These are phyloP conservation scores for Lacerta bilineata DNA, from an alignment of 2,797 vertebrate species.

Conservation along the genomic window DNA sequence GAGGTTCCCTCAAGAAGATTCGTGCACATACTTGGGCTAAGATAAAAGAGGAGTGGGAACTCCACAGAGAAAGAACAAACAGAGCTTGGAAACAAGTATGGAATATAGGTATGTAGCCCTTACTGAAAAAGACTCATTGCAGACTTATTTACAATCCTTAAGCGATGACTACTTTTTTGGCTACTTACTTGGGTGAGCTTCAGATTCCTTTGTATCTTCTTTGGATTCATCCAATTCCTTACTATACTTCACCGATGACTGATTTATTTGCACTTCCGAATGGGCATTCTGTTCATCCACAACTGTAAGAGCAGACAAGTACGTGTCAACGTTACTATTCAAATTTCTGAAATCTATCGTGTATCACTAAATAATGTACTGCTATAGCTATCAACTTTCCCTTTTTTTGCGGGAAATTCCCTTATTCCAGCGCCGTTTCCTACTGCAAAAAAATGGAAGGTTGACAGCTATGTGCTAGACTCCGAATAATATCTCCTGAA, in stretches of 20 bases:
- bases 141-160: not conserved
- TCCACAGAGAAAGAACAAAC: no score
- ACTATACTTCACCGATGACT: constrained; percentile 85
- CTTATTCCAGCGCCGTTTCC: no score
- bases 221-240: constrained; percentile 92
- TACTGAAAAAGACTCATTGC: not conserved
- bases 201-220: constrained; percentile 91
- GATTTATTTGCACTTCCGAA: constrained; percentile 85
- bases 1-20: no score
- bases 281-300: constrained; percentile 94
- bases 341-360: not conserved
- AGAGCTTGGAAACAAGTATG: no score
- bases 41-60: no score
- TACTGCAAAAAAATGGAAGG: no score
- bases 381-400: no score
- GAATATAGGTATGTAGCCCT: no score
- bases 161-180: constrained; percentile 26
- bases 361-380: no score
- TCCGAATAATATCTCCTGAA: not conserved
- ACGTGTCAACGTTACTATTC: not conserved
- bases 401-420: no score
- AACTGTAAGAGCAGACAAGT: constrained; percentile 78
- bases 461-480: no score
- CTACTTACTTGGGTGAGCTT: constrained; percentile 83
- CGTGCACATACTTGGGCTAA: no score